Percentiles rank a stretch among this genome's conserved stretches.
These are phyloP conservation scores for Aleiodes sp. DNA, from an alignment of 1,140 invertebrate species.

Conservation along the genomic window DNA sequence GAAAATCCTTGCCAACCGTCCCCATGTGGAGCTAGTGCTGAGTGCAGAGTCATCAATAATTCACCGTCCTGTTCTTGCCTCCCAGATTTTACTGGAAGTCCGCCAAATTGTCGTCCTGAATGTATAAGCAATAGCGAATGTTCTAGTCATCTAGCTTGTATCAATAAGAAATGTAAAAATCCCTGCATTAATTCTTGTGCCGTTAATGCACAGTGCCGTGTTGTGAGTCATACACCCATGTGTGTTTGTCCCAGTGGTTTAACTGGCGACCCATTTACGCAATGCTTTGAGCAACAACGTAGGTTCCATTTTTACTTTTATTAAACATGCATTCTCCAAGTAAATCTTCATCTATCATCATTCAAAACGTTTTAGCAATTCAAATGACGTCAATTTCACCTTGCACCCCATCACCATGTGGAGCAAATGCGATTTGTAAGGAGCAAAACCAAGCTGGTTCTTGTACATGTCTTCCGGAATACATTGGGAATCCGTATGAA, in stretches of 20 bases:
- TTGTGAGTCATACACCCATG: slow-evolving; percentile 69
- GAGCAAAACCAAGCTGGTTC: slow-evolving; percentile 55
- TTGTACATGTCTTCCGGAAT: slow-evolving; percentile 65
- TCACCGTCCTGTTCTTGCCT: slow-evolving; percentile 67
- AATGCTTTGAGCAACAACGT: slow-evolving; percentile 61
- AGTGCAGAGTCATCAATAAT: slow-evolving; percentile 64
- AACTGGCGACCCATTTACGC: slow-evolving; percentile 70
- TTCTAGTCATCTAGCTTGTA: slow-evolving; percentile 61
- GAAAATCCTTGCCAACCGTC: slow-evolving; percentile 67
- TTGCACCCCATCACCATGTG: slow-evolving; percentile 77
- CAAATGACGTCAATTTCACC: slow-evolving; percentile 63
- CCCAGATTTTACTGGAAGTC: slow-evolving; percentile 64
- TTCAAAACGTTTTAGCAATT: no score
- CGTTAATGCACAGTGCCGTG: slow-evolving; percentile 64
- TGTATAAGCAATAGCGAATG: slow-evolving; percentile 66
- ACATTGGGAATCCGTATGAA: slow-evolving; percentile 65
- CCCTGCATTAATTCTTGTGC: slow-evolving; percentile 68
- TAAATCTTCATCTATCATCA: no score
- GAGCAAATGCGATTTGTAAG: slow-evolving; percentile 65
- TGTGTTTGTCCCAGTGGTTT: slow-evolving; percentile 66
- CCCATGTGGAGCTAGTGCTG: slow-evolving; percentile 69
- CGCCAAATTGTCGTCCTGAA: slow-evolving; percentile 67
- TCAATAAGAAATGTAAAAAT: slow-evolving; percentile 66
- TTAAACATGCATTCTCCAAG: background rate
- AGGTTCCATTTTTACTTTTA: background rate